A percentile compares a stretch with the other conserved stretches of the same genome.
phyloP scores from a whole-genome alignment of 2,113 vertebrate genomes.

The Herpailurus yagouaroundi region DNA sequence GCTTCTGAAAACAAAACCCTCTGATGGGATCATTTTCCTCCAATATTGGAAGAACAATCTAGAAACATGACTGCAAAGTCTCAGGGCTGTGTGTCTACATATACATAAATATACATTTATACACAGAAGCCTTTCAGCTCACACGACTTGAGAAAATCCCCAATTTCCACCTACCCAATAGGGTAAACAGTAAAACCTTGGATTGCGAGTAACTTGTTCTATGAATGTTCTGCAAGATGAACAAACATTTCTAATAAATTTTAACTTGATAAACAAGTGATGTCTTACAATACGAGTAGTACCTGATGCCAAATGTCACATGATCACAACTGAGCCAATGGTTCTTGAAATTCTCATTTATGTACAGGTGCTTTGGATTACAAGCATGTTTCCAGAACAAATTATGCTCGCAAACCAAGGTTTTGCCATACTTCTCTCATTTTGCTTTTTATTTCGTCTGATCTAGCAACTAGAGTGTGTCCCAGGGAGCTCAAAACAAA shows the following conservation, averaged over 20 bases:
- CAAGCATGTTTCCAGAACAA: too few relatives aligned
- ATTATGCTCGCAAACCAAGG: too few relatives aligned
- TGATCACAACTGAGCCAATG: too few relatives aligned
- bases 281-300: too few relatives aligned
- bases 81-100: background rate
- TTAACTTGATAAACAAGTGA: too few relatives aligned
- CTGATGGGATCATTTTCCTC: background rate
- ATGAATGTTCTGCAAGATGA: too few relatives aligned
- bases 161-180: background rate
- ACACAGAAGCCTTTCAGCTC: background rate
- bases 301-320: too few relatives aligned
- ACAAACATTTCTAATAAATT: too few relatives aligned
- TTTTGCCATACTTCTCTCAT: background rate
- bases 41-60: background rate
- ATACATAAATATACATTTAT: background rate
- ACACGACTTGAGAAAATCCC: background rate
- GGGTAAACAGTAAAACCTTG: background rate
- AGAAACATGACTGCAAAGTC: background rate
- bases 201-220: too few relatives aligned
- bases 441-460: background rate
- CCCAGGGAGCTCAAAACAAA: background rate
- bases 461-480: background rate
- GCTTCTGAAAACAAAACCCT: background rate
- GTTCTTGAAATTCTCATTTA: too few relatives aligned
- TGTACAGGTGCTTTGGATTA: too few relatives aligned